Base-by-base conservation (phyloP, 35 echinoderm and acorn worm genomes). In the Diadema setosum region DNA sequence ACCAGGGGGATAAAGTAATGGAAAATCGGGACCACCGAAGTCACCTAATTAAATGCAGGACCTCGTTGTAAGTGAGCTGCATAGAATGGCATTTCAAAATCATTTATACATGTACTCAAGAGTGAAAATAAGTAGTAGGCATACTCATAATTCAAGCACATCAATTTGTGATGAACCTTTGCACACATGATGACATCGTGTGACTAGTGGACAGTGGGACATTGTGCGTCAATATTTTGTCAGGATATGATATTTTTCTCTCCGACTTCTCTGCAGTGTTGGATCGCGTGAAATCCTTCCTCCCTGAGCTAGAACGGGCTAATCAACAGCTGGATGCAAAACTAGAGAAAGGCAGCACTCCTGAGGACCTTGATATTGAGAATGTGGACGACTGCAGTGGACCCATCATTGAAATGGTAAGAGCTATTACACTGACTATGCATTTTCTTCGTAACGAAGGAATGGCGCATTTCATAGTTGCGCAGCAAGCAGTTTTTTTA, bases 341-440 rank as follows among this genome's bases (percentile, higher is more conserved):
- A 41, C 24, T 42, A 8, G 33, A 21, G 20, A 41, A 78, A 15
- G 73, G 40, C 14, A 5, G 7, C 14, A 44, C 34, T 9, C 9
- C 9, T 52, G 73, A 3, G 21, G 73, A 78, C 7, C 39, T 78
- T 41, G 73, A 78, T 21, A 78, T 78, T 78, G 73, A 78, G 37
- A 78, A 78, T 44, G 73, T 78, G 29, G 73, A 78, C 44, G 40
- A 78, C 20, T 78, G 73, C 44, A n/a, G 44, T 24, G 73, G 73
- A 44, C 73, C 73, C 37, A 78, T 78, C 18, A 78, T 78, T n/a
- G 73, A 78, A 78, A 78, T 78, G 73, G 73, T 78, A 78, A 1
- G 14, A 24, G 7, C 20, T 78, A 14, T 78, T 8, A 60, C 3
- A 60, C 3, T 5, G 37, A 7, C 63, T 67, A 29, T 12, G 36